Evolutionary conservation across 2,888 invertebrate genomes (phyloP), one percentile per base, ranked within the genome.

Genomic region (Cheilosia grossa): DNA sequence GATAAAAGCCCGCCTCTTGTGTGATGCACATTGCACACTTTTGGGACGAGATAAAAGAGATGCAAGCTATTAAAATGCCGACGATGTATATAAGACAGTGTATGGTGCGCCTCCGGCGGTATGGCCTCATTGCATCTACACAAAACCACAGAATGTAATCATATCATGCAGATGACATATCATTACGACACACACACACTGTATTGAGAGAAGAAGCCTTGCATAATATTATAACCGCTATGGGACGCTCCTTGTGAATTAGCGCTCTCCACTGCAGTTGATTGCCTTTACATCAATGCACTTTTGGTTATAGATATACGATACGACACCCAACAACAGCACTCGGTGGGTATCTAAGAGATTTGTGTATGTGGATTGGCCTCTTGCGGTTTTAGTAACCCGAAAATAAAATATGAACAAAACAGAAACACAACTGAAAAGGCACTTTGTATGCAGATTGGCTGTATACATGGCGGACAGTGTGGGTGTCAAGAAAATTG

Each of bases 101-200:
- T 59, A 51, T 42, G 40, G 56, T 19, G 49, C 49, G 30, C 66
- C 56, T 44, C 33, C 24, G 53, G 51, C 58, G 44, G 44, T 79
- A 51, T 74, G 77, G 77, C 77, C 72, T 61, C 70, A 69, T 66
- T 82, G 70, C 37, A 66, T 59, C 58, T 30, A n/a, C 5, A n/a
- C 5, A 24, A 69, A 81, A 82, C 82, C 82, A 77, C 82, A 82
- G 59, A 72, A 59, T 82, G 82, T 66, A 81, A 75, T 81, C 70
- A 70, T 70, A 75, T 82, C 75, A 66, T 67, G 66, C 72, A 82
- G 69, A 82, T 78, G 67, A 78, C 72, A 82, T 78, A 82, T 82
- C 30, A 78, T 75, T 81, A 75, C 81, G 54, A 67, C 59, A 82
- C 56, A 67, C 37, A 61, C 9, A 30, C 30, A 30, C 47, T n/a